Evolutionary conservation across 2,113 vertebrate species (phyloP).

Genomic region (Eurypyga helias): DNA sequence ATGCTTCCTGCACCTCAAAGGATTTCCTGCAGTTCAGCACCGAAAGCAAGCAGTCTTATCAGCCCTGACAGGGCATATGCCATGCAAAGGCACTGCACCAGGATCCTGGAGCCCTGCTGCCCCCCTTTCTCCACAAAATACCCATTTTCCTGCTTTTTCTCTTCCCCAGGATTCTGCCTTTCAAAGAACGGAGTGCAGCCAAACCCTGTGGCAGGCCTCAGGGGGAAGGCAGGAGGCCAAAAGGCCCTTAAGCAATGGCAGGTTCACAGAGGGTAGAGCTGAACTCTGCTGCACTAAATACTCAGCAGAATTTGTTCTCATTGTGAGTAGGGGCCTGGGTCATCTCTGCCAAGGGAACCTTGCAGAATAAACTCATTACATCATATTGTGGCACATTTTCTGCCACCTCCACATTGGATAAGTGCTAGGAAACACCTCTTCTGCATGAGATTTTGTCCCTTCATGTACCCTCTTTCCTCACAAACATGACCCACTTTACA

Average conservation of each 20-base stretch:
- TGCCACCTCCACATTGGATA: background rate
- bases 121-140: background rate
- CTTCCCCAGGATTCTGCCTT: background rate
- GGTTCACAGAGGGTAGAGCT: background rate
- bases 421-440: background rate
- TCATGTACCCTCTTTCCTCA: background rate
- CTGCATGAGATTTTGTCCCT: background rate
- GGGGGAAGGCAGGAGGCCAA: background rate
- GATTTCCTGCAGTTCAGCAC: background rate
- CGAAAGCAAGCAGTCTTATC: background rate
- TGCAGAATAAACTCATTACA: background rate
- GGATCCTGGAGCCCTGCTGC: background rate
- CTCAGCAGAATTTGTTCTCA: background rate
- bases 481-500: background rate
- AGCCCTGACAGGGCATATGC: background rate
- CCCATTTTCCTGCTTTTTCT: background rate
- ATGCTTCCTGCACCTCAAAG: background rate
- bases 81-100: fast-evolving
- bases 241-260: background rate
- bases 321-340: too few species aligned
- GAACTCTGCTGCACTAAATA: background rate
- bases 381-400: background rate
- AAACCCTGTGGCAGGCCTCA: background rate
- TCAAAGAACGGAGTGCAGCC: background rate
- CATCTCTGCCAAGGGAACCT: background rate